Evolutionary conservation across 2,797 vertebrate species (phyloP), one percentile per base, ranked within the genome.

Genomic region (Danio aesculapii): DNA sequence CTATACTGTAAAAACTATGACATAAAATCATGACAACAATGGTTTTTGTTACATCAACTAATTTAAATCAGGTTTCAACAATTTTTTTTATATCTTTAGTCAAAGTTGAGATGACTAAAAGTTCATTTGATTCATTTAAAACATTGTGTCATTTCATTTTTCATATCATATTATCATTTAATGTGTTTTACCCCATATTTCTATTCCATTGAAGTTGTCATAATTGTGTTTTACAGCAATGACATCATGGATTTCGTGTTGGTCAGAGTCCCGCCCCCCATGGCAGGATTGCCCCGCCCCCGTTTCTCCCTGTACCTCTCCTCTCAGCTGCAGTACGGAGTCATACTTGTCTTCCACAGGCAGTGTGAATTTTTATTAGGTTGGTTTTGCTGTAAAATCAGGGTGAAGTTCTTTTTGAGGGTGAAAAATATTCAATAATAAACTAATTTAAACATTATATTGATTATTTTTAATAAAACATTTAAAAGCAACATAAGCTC

Each of bases 231-330:
- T 61, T 11, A 6, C 92, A 97, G 97, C 10, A 87, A 94, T 47
- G 92, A 96, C 88, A 95, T 98, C 86, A 91, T 97, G 86, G 82
- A 91, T 78, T 97, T 95, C 11, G 79, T 98, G 67, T 88, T 97
- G 85, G 94, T 94, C 6, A 89, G 79, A 53, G 94, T 94, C 4
- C 89, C 93, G 0, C 89, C 96, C 0, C 92, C 93, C 0, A 75
- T 1, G 9, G 88, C 90, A 0, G 93, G 90, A 2, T 87, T 94
- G 57, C 94, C 96, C 0, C 87, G 88, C 0, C 97, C 96, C 6
- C 96, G 97, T 41, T 95, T 98, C 90, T 97, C 96, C 61, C 95
- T 97, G 71, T 97, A 97, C 86, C 94, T 98, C 5, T 97, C 96
- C 16, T 95, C 95, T 3, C 96, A 96, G 91, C 95, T 97, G 62